phyloP scores from a whole-genome alignment of 2,888 invertebrate species.

The Callyntrura guangdongensis region DNA sequence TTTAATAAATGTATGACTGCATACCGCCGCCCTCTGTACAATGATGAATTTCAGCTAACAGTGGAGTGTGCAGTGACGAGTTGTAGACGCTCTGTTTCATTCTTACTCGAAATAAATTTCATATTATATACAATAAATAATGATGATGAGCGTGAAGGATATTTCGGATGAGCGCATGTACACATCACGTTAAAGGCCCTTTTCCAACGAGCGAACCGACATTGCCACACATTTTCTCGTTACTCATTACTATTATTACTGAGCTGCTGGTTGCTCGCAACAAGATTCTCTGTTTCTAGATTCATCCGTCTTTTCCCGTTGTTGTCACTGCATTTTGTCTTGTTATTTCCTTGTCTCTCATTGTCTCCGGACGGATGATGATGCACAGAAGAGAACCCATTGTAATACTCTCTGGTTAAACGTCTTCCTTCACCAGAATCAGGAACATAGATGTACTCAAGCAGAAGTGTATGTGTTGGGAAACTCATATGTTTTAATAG shows the following conservation, averaged over 20 bases:
- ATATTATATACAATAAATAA: not conserved
- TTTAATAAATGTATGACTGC: not conserved
- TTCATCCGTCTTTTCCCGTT: slow-evolving; percentile 1
- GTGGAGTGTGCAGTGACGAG: not conserved
- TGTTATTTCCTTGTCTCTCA: not conserved
- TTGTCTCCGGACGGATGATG: slow-evolving; percentile 25
- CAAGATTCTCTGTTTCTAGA: slow-evolving; percentile 2
- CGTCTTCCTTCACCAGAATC: not conserved
- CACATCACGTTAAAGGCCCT: slow-evolving; percentile 35
- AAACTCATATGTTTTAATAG: not conserved
- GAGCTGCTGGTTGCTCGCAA: not conserved
- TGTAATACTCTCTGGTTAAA: not conserved
- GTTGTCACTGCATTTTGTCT: slow-evolving; percentile 29
- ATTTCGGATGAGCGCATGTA: slow-evolving; percentile 18
- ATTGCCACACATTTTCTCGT: slow-evolving; percentile 16
- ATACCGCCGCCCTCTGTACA: not conserved
- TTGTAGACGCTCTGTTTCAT: slow-evolving; percentile 9
- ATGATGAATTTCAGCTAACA: not conserved
- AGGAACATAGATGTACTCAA: not conserved
- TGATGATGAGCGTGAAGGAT: not conserved
- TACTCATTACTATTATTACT: slow-evolving; percentile 39
- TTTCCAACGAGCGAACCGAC: slow-evolving; percentile 11
- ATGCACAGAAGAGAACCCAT: slow-evolving; percentile 14
- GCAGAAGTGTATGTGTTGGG: not conserved
- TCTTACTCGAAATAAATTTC: slow-evolving; percentile 3